Conservation (phyloP, 2,113 vertebrate species). For the Neomonachus schauinslandi region DNA sequence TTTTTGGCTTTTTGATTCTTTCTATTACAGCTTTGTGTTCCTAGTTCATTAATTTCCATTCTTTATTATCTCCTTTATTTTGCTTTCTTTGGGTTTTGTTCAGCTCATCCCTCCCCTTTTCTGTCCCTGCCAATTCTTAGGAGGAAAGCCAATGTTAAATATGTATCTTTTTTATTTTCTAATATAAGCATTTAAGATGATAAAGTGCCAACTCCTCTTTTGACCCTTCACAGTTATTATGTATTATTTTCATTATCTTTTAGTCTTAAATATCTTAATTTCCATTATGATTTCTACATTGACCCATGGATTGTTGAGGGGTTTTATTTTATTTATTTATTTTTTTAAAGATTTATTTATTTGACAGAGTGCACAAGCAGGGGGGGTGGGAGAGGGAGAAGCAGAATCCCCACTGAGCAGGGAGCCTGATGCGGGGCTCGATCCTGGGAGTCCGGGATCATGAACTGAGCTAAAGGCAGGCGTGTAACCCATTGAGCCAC, state of each 20-base stretch:
- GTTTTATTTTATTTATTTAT: not conserved
- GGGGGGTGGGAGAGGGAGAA: no score
- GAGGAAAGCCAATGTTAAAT: not conserved
- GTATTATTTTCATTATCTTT: conserved; percentile 17
- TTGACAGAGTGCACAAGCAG: no score
- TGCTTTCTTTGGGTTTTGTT: not conserved
- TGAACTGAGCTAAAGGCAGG: no score
- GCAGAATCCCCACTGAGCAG: no score
- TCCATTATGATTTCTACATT: not conserved
- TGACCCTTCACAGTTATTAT: not conserved
- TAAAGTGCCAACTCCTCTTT: not conserved
- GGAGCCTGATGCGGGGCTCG: no score
- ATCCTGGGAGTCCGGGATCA: no score
- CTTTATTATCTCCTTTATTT: not conserved
- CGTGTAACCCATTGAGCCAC: no score
- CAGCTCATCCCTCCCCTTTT: not conserved
- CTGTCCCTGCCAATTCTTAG: not conserved
- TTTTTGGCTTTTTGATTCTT: not conserved
- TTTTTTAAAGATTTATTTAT: no score
- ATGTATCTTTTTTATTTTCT: not conserved
- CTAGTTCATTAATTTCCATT: not conserved
- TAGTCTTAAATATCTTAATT: conserved; percentile 44
- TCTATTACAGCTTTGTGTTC: not conserved
- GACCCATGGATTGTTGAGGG: not conserved
- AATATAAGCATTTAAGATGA: not conserved